These are phyloP conservation scores for Falco naumanni DNA, from an alignment of 2,797 vertebrate genomes.

Conservation along the genomic window DNA sequence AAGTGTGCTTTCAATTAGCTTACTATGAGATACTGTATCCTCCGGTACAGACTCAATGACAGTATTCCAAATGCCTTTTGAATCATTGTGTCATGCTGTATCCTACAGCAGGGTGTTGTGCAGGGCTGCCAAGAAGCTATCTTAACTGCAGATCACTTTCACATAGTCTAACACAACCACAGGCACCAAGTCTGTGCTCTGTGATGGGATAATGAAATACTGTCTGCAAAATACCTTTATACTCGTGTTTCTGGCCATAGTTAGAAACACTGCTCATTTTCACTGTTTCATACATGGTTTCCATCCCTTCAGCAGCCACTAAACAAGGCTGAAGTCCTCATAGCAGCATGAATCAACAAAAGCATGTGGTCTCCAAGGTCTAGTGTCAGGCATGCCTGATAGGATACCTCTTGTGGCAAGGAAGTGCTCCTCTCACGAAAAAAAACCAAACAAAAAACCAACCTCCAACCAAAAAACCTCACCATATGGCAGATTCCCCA, in stretches of 20 bases:
- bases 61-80: neutral
- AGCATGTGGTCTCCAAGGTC: neutral
- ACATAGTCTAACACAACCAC: neutral
- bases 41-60: neutral
- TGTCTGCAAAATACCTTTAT: neutral
- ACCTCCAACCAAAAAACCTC: fast-evolving
- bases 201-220: neutral
- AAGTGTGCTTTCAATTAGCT: neutral
- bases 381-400: neutral
- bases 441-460: neutral
- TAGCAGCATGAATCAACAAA: neutral
- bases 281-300: neutral
- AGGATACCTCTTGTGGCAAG: neutral
- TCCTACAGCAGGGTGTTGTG: neutral
- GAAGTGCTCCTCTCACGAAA: neutral
- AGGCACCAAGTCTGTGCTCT: neutral
- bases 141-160: neutral
- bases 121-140: neutral
- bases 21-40: neutral
- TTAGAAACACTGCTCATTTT: neutral
- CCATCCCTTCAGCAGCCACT: neutral
- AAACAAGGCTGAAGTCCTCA: neutral
- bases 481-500: neutral
- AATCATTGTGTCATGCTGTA: neutral
- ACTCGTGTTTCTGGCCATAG: neutral